Evolutionary conservation across 1,140 invertebrate genomes (phyloP), one percentile per base, ranked within the genome.

Genomic region (Microplitis mediator): DNA sequence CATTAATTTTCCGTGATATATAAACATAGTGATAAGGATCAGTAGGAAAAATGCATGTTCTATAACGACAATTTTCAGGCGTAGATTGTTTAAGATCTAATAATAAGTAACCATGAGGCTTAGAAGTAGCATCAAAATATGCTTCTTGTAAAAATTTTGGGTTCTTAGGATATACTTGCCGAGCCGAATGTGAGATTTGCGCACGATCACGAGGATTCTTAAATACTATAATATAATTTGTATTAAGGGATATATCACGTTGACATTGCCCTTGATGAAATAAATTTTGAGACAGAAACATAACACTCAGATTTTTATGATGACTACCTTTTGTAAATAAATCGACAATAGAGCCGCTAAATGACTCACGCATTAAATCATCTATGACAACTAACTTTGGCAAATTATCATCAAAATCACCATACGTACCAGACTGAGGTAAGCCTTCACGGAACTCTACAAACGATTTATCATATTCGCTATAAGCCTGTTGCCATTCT

Each of bases 171-270:
- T 8, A 23, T 23, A 58, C 3, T 75, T 84, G 82, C 36, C 81
- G 68, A 0, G 80, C 76, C 13, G 87, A 73, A 72, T 79, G 77
- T 69, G 75, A 71, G 56, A 87, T 85, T 76, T 87, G 84, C 4
- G 80, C 80, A 72, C 74, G 77, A 75, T 87, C 84, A 16, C 84
- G 76, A 2, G 82, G 82, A 74, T 86, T 87, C 82, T 87, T 86
- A 74, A 86, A 83, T 23, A 58, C 8, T 31, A 58, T 16, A 5
- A 58, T 58, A 23, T 58, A 58, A 58, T 58, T 58, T 9, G 80
- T 75, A 74, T 85, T 85, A 8, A 54, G 8, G n/a, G 51, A 54
- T n/a, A 9, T 16, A 16, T 54, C 51, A 11, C 51, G 14, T n/a
- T 54, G 51, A 0, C 51, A 0, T 54, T 54, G 9, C n/a, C 51